Conservation (phyloP, 2,797 vertebrate species). For the Diceros bicornis region DNA sequence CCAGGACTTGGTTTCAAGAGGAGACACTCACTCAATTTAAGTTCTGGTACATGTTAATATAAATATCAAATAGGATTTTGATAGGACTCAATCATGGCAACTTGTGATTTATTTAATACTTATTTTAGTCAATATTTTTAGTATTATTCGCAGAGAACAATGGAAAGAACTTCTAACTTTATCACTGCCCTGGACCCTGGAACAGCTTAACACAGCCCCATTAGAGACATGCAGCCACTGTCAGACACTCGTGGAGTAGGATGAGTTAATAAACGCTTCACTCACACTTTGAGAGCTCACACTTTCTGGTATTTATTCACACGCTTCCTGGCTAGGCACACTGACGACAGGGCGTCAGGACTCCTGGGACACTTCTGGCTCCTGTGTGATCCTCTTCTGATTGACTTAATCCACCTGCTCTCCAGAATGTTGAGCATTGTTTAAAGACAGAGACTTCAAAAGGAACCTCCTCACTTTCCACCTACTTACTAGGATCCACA, state of each 20-base stretch:
- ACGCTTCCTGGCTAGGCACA: not conserved
- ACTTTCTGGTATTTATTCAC: not conserved
- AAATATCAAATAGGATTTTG: slow-evolving; percentile 17
- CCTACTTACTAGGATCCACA: not conserved
- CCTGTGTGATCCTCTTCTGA: not conserved
- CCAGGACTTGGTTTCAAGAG: not conserved
- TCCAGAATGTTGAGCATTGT: not conserved
- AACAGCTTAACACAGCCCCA: not conserved
- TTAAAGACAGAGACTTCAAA: not conserved
- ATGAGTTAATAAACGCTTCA: not conserved
- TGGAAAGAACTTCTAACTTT: not conserved
- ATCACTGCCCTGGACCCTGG: not conserved
- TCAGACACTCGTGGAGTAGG: not conserved
- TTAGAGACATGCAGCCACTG: not conserved
- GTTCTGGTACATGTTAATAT: not conserved
- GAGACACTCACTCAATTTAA: not conserved
- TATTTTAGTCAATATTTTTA: not conserved
- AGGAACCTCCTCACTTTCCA: not conserved
- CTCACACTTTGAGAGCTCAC: not conserved
- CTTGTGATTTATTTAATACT: slow-evolving; percentile 15
- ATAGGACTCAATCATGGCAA: not conserved
- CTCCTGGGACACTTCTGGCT: not conserved
- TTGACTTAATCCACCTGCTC: not conserved
- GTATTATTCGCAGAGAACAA: not conserved
- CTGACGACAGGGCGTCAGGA: not conserved